These are phyloP conservation scores for Panorpa germanica DNA, from an alignment of 2,888 invertebrate genomes.

Conservation along the genomic window DNA sequence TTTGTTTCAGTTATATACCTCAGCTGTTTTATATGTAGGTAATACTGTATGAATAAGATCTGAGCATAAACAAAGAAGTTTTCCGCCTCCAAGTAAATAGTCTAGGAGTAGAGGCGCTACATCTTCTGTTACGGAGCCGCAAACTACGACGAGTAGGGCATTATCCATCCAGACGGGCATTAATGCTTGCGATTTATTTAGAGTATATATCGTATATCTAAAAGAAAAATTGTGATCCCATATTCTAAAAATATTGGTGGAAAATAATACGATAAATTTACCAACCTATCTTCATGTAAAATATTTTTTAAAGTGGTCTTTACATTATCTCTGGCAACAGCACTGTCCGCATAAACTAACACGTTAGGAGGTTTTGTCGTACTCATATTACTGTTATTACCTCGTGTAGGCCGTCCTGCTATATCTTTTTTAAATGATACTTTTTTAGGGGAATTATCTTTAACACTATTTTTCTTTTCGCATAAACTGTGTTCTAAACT, in stretches of 20 bases:
- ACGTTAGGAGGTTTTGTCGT: conserved; percentile 58
- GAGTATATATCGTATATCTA: conserved; percentile 43
- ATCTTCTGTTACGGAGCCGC: conserved; percentile 48
- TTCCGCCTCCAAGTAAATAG: conserved; percentile 54
- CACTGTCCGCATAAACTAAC: conserved; percentile 63
- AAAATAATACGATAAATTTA: conserved; percentile 10
- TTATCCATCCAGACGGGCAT: conserved; percentile 30
- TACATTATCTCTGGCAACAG: conserved; percentile 52
- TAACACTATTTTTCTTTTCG: no score
- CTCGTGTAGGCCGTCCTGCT: conserved; percentile 17
- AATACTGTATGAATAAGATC: conserved; percentile 59
- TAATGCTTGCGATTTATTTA: conserved; percentile 24
- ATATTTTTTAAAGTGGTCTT: conserved; percentile 47
- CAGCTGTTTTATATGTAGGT: conserved; percentile 68
- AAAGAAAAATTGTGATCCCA: conserved; percentile 12
- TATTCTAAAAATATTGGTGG: conserved; percentile 2
- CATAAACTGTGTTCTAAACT: no score
- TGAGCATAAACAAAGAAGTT: conserved; percentile 60
- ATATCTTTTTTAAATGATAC: conserved; percentile 14
- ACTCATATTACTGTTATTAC: conserved; percentile 20
- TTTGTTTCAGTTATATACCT: conserved; percentile 27
- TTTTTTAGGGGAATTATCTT: no score
- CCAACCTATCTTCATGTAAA: conserved; percentile 50
- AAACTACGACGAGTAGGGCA: conserved; percentile 53
- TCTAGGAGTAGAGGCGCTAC: conserved; percentile 47